Base-by-base conservation (phyloP, 2,797 vertebrate genomes). In the Percopsis omiscomaycus region DNA sequence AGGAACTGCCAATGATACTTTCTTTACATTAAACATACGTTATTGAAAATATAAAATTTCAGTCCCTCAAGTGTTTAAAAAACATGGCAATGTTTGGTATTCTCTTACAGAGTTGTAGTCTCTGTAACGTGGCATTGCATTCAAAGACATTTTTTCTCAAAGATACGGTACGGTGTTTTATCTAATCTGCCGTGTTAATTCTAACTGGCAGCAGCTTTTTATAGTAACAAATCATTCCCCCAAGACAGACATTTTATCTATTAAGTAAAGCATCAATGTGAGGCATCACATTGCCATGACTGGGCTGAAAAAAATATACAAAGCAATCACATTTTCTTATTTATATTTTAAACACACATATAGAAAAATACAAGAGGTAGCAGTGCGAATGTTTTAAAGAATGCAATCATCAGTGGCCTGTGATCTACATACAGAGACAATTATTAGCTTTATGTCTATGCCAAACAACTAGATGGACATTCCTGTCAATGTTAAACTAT, bases 401-500 rank as follows among this genome's bases (percentile, higher is more conserved):
- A 8, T 37, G 32, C 32, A 37, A 37, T 37, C 32, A 37, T 5
- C 5, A 37, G 32, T 37, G 32, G 32, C 32, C 6, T 37, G 8
- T 37, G 32, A 37, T 3, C 5, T 37, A 8, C 32, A 3, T 8
- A 8, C 61, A 32, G 70, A 51, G 67, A 74, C 63, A 61, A n/a
- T 66, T 69, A 78, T 67, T 61, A 72, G 63, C 22, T 22, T 74
- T 77, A 47, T 77, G 59, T 58, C 79, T 59, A 75, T 68, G 63
- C 22, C n/a, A 68, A 75, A 73, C 82, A 73, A 70, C 60, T 68
- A 67, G 51, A 79, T 59, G 61, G 78, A 77, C 32, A 37, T 37
- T 37, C 32, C 32, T 37, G 32, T 37, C 32, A 37, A 37, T 37
- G 32, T 37, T 37, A 37, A 37, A 5, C 8, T 8, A 37, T 88